Conservation (phyloP, 1,140 invertebrate species). For the Microvelia longipes region DNA sequence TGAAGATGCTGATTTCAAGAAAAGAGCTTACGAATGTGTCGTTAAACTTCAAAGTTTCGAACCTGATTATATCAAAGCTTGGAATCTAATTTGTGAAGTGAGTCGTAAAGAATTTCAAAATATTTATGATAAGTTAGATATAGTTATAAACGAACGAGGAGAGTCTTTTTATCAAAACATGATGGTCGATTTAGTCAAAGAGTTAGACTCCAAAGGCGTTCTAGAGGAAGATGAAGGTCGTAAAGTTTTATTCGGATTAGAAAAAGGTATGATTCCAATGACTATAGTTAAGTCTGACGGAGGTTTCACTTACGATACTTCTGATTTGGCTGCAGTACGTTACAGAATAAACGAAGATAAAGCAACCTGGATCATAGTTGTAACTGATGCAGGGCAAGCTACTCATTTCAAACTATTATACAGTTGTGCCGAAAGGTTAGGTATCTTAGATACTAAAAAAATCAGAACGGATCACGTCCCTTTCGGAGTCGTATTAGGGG, state of each 20-base stretch:
- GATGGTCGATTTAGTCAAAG: constrained; percentile 73
- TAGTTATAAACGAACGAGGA: constrained; percentile 66
- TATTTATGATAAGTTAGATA: constrained; percentile 57
- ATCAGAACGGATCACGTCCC: constrained; percentile 75
- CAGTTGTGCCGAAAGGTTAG: constrained; percentile 51
- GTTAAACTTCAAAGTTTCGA: constrained; percentile 82
- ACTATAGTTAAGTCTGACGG: constrained; percentile 97
- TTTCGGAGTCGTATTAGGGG: constrained; percentile 94
- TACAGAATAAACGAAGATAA: constrained; percentile 80
- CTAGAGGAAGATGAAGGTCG: constrained; percentile 83
- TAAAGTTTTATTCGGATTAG: constrained; percentile 72
- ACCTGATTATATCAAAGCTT: constrained; percentile 71
- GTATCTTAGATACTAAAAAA: constrained; percentile 45
- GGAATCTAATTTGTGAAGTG: constrained; percentile 92
- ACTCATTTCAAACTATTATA: constrained; percentile 68
- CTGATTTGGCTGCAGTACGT: constrained; percentile 84
- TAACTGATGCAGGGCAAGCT: constrained; percentile 86
- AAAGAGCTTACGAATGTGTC: constrained; percentile 84
- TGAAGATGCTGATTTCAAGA: constrained; percentile 84
- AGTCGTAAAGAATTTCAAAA: constrained; percentile 83
- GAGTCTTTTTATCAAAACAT: constrained; percentile 95
- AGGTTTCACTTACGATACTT: constrained; percentile 97
- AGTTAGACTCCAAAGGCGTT: constrained; percentile 49
- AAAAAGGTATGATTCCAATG: constrained; percentile 55
- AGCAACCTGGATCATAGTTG: constrained; percentile 84